A percentile compares a stretch with the other conserved stretches of the same genome.
phyloP scores from a whole-genome alignment of 1,140 invertebrate genomes.

The Kradibia gibbosae region DNA sequence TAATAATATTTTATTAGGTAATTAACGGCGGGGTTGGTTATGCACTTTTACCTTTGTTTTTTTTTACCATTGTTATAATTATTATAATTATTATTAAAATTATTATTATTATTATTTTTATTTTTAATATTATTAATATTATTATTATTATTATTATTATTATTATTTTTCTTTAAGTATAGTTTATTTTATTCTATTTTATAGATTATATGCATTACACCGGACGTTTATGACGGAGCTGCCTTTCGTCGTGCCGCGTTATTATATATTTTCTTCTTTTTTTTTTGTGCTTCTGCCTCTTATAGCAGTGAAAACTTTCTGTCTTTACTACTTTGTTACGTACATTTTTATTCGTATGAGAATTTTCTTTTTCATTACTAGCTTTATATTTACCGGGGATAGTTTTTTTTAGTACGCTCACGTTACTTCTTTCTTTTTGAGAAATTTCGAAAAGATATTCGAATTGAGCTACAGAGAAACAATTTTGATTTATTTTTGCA shows the following conservation, averaged over 20 bases:
- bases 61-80: slow-evolving; percentile 52
- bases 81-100: slow-evolving; percentile 47
- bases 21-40: slow-evolving; percentile 59
- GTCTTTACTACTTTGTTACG: slow-evolving; percentile 51
- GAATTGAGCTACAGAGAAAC: slow-evolving; percentile 46
- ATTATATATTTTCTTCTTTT: slow-evolving; percentile 37
- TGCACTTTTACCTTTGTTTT: slow-evolving; percentile 51
- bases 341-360: slow-evolving; percentile 53
- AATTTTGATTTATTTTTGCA: slow-evolving; percentile 43
- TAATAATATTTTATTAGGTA: slow-evolving; percentile 65
- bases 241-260: slow-evolving; percentile 55
- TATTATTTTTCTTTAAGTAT: slow-evolving; percentile 57
- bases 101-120: slow-evolving; percentile 38
- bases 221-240: slow-evolving; percentile 64
- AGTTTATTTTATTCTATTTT: slow-evolving; percentile 50
- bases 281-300: slow-evolving; percentile 44
- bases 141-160: background rate
- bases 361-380: slow-evolving; percentile 55
- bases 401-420: slow-evolving; percentile 44
- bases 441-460: slow-evolving; percentile 39
- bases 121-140: background rate
- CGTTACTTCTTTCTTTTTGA: slow-evolving; percentile 27
- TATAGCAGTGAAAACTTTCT: slow-evolving; percentile 47
- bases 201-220: slow-evolving; percentile 47
- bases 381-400: slow-evolving; percentile 50